Base-by-base conservation (phyloP, 2,797 vertebrate genomes). In the Acropternis orthonyx region DNA sequence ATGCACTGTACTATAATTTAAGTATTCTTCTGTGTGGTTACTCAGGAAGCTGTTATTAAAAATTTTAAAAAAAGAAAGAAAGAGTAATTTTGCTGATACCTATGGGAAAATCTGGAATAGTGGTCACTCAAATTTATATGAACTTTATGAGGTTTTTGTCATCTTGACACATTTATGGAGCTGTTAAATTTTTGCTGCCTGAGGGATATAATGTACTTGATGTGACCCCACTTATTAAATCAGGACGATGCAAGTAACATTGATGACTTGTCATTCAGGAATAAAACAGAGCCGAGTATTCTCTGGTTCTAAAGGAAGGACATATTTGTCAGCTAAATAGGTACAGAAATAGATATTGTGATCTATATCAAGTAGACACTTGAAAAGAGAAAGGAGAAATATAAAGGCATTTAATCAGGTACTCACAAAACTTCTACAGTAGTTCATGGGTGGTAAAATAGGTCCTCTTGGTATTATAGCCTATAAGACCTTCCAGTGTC, bases 81-180 rank as follows among this genome's bases (percentile, higher is more conserved):
- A 51, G 12, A 2, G 2, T 13, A 89, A 41, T 41, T 41, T 41
- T 93, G 97, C n/a, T 61, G 52, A 84, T 96, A 96, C 86, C 92
- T 97, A 79, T 24, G 37, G 93, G 88, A 95, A 97, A 96, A 96
- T 95, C 83, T 93, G 88, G 91, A 94, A 92, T 90, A 88, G 78
- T 94, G 92, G 88, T 96, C 89, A 97, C 96, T 97, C 91, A 94
- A 97, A 97, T 97, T 97, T 97, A 94, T 97, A 93, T 91, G 94
- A 96, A 68, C 67, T 97, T 97, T 96, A 97, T 97, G 85, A 92
- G 94, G 43, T 90, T 97, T 97, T 96, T 97, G 93, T 97, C 96
- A 97, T 95, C 86, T 72, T 97, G 95, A 97, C 96, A 96, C 96
- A 92, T 97, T 97, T 98, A 97, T 97, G 93, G 94, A 95, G 92